Evolutionary conservation across 2,888 invertebrate species (phyloP).

Genomic region (Andrena trimmerana): DNA sequence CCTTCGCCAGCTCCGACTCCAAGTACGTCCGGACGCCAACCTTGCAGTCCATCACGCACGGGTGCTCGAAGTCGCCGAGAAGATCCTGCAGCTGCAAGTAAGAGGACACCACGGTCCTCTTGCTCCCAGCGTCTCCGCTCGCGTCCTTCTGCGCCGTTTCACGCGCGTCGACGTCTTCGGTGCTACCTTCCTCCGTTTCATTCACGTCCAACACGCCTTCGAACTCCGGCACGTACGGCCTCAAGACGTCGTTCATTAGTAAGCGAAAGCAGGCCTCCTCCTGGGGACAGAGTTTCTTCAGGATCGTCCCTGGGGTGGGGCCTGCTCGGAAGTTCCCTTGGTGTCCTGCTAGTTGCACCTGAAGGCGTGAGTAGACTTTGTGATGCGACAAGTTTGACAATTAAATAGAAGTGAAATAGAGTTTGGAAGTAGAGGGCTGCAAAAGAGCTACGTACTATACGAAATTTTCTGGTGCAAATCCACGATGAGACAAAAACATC

Average conservation of each 20-base stretch:
- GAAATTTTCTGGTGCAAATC: too few species aligned
- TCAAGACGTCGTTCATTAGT: slow-evolving; percentile 94
- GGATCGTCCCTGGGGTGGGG: slow-evolving; percentile 96
- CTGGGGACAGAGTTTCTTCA: slow-evolving; percentile 96
- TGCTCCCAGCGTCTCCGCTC: slow-evolving; percentile 61
- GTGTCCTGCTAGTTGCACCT: slow-evolving; percentile 95
- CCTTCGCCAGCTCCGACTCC: slow-evolving; percentile 97
- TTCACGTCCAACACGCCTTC: slow-evolving; percentile 88
- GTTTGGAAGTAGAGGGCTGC: too few species aligned
- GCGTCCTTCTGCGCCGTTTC: slow-evolving; percentile 59
- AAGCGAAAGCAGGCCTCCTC: slow-evolving; percentile 95
- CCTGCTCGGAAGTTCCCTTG: slow-evolving; percentile 98
- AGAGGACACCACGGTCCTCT: slow-evolving; percentile 79
- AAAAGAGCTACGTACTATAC: too few species aligned
- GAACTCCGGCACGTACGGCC: slow-evolving; percentile 97
- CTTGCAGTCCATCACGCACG: slow-evolving; percentile 99
- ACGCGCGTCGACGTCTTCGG: slow-evolving; percentile 47
- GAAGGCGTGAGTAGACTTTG: background rate
- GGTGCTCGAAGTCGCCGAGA: slow-evolving; percentile 95
- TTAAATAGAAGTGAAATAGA: too few species aligned
- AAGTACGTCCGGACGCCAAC: slow-evolving; percentile 97
- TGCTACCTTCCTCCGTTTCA: slow-evolving; percentile 79
- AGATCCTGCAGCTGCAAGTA: slow-evolving; percentile 97
- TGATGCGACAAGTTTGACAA: background rate
- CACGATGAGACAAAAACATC: too few species aligned